Conservation (phyloP, 1,140 invertebrate genomes). For the Cylas formicarius region DNA sequence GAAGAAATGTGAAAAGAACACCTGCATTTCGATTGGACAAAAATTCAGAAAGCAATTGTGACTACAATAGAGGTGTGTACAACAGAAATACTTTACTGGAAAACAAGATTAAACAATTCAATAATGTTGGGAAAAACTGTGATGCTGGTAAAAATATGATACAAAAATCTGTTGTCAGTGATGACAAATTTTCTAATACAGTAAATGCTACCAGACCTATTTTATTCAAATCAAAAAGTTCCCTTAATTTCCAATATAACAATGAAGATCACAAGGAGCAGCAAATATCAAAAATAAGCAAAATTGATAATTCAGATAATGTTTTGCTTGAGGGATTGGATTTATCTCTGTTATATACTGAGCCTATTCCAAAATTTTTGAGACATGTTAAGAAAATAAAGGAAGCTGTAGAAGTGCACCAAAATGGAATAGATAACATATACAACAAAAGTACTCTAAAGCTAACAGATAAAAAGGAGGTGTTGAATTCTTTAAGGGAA, state of each 20-base stretch:
- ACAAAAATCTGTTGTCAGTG: neutral
- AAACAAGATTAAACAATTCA: constrained; percentile 32
- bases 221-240: constrained; percentile 31
- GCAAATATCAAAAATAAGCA: too few species aligned
- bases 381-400: constrained; percentile 29
- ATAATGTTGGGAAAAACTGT: constrained; percentile 6
- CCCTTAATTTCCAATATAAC: constrained; percentile 26
- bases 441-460: constrained; percentile 32
- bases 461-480: constrained; percentile 25
- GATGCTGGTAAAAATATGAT: constrained; percentile 8
- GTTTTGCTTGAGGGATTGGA: constrained; percentile 11
- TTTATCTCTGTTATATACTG: constrained; percentile 38
- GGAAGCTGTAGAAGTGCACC: constrained; percentile 5
- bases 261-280: constrained; percentile 5
- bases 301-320: too few species aligned
- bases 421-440: constrained; percentile 25
- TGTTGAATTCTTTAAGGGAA: constrained; percentile 14
- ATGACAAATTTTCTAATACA: neutral
- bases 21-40: constrained; percentile 54
- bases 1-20: constrained; percentile 50
- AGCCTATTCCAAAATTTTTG: constrained; percentile 38
- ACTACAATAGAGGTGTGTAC: constrained; percentile 28
- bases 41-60: constrained; percentile 40
- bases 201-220: constrained; percentile 12
- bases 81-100: constrained; percentile 28